phyloP scores from a whole-genome alignment of 2,113 vertebrate species.

The Nothocercus nigrocapillus region DNA sequence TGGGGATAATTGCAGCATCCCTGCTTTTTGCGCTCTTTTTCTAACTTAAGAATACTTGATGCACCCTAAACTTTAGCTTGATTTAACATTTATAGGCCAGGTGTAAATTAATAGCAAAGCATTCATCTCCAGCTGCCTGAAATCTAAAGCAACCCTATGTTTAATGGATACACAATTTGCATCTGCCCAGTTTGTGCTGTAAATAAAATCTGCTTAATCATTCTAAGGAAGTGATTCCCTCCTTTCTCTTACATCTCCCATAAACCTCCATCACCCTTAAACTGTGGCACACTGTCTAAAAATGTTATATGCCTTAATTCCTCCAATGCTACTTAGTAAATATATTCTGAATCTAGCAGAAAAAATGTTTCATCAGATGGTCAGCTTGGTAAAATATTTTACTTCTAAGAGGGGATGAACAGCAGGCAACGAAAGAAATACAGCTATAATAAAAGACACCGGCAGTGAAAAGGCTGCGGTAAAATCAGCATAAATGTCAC shows the following conservation, averaged over 20 bases:
- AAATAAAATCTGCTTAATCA: slow-evolving; percentile 65
- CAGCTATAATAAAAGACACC: slow-evolving; percentile 56
- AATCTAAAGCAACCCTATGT: neutral
- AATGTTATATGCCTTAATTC: slow-evolving; percentile 56
- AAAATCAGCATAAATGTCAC: slow-evolving; percentile 70
- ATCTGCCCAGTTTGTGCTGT: slow-evolving; percentile 39
- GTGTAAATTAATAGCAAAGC: slow-evolving; percentile 19
- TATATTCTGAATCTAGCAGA: slow-evolving; percentile 55
- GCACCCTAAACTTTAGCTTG: neutral
- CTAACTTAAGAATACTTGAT: neutral
- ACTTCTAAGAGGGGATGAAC: slow-evolving; percentile 61
- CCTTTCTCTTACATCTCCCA: slow-evolving; percentile 16
- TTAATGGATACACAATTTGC: slow-evolving; percentile 42
- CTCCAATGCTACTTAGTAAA: slow-evolving; percentile 34
- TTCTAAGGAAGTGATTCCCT: neutral
- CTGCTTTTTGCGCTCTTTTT: neutral
- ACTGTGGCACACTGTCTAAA: slow-evolving; percentile 6
- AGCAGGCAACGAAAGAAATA: slow-evolving; percentile 63
- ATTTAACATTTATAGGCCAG: neutral
- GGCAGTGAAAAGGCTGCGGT: slow-evolving; percentile 60
- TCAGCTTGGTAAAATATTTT: slow-evolving; percentile 72
- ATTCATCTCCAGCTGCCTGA: slow-evolving; percentile 30
- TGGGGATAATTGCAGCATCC: neutral
- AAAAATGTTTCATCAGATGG: slow-evolving; percentile 67
- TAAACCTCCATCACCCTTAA: slow-evolving; percentile 52